phyloP scores from a whole-genome alignment of 2,888 invertebrate species.

The Latheticus oryzae region DNA sequence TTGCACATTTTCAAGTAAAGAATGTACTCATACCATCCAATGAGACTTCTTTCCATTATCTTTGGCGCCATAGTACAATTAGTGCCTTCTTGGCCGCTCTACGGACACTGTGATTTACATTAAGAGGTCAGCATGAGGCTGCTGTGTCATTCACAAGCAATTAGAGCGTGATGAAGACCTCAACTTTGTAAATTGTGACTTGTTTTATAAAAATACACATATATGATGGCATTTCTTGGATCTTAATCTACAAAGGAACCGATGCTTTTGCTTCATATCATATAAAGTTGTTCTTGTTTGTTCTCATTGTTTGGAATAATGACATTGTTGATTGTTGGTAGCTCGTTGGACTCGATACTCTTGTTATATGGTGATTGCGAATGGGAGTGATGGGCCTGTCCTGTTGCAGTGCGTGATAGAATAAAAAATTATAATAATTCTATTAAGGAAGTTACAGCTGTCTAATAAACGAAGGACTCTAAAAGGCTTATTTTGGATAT shows the following conservation, averaged over 20 bases:
- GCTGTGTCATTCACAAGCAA: constrained; percentile 48
- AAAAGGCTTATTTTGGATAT: neutral
- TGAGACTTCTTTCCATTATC: neutral
- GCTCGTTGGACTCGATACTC: constrained; percentile 15
- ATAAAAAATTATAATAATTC: constrained; percentile 11
- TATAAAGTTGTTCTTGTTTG: constrained; percentile 9
- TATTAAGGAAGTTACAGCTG: constrained; percentile 22
- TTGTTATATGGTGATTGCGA: constrained; percentile 1
- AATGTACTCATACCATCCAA: neutral
- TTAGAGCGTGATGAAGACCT: constrained; percentile 46
- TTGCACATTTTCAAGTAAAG: neutral
- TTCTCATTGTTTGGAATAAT: constrained; percentile 15
- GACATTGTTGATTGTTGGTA: constrained; percentile 19
- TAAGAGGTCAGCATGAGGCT: constrained; percentile 45
- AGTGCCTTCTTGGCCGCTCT: constrained; percentile 32
- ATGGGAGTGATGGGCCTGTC: constrained; percentile 6
- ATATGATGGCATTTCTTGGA: constrained; percentile 33
- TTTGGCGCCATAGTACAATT: neutral
- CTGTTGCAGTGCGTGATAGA: constrained; percentile 12
- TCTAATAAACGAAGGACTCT: constrained; percentile 22
- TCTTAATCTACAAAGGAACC: constrained; percentile 41
- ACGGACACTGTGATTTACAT: constrained; percentile 39
- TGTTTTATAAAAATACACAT: constrained; percentile 47
- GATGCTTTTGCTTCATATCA: constrained; percentile 11
- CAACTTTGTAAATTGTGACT: constrained; percentile 45